phyloP scores from a whole-genome alignment of 2,113 vertebrate genomes.

The Cepphus grylle region DNA sequence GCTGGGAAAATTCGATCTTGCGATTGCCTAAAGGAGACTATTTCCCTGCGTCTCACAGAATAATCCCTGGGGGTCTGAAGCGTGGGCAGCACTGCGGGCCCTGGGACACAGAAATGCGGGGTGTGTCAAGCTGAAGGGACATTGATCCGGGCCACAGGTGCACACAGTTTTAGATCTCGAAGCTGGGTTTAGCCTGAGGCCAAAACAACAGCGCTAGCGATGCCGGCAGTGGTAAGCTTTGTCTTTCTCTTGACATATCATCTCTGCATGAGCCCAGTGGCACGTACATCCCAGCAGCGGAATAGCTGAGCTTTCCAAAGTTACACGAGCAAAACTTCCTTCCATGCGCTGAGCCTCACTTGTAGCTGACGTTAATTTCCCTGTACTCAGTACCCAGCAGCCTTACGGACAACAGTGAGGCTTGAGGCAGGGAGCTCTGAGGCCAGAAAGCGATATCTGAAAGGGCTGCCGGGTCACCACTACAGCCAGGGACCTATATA shows the following conservation, averaged over 20 bases:
- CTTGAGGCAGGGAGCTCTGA: neutral
- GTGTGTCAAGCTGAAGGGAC: neutral
- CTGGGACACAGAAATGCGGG: rapidly evolving
- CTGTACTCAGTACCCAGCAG: neutral
- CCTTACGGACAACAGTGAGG: neutral
- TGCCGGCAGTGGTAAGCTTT: neutral
- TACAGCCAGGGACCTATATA: neutral
- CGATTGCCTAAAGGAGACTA: rapidly evolving
- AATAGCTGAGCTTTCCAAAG: neutral
- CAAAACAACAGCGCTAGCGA: rapidly evolving
- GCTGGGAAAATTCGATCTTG: neutral
- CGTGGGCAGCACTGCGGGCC: rapidly evolving
- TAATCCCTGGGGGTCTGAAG: neutral
- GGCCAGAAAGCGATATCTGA: neutral
- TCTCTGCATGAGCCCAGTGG: neutral
- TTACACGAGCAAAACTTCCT: neutral
- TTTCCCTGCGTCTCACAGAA: neutral
- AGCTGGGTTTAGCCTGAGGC: neutral
- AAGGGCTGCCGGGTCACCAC: neutral
- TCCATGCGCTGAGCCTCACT: neutral
- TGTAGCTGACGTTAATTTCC: neutral
- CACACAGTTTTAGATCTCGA: rapidly evolving
- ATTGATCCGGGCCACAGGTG: neutral
- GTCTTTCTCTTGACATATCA: neutral
- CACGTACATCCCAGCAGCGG: rapidly evolving